These are phyloP conservation scores for Ochropleura plecta DNA, from an alignment of 2,888 invertebrate genomes.

Conservation along the genomic window DNA sequence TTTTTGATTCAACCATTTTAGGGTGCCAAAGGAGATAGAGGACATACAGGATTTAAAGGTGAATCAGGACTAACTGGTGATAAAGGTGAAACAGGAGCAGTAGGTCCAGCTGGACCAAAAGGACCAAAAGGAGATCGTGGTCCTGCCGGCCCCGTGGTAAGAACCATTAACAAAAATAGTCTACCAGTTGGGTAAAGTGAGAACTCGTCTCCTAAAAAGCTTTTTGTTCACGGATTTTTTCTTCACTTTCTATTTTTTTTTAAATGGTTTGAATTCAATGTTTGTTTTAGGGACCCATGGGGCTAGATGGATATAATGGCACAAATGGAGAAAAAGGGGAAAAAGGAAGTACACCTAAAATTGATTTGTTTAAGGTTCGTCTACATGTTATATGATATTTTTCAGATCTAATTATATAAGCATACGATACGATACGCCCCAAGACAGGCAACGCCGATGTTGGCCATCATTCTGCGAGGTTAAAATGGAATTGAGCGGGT, in stretches of 20 bases:
- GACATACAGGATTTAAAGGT: conserved; percentile 45
- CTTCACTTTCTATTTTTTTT: background rate
- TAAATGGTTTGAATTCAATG: background rate
- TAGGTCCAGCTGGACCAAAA: conserved; percentile 39
- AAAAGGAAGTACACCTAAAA: conserved; percentile 75
- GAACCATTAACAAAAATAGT: background rate
- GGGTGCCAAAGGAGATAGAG: conserved; percentile 70
- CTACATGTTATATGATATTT: background rate
- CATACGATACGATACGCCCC: too few relatives aligned
- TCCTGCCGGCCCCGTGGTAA: conserved; percentile 62
- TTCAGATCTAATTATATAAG: too few relatives aligned
- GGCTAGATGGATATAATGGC: conserved; percentile 70
- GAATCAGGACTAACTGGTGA: conserved; percentile 55
- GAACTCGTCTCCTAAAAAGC: background rate
- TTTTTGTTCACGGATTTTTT: background rate
- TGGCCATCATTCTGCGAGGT: too few relatives aligned
- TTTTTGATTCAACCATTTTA: conserved; percentile 27
- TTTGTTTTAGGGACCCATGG: conserved; percentile 64
- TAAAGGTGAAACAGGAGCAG: conserved; percentile 33
- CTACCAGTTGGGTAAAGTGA: background rate
- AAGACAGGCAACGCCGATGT: too few relatives aligned
- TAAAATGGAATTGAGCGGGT: too few relatives aligned
- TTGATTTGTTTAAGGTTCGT: conserved; percentile 75
- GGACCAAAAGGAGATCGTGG: conserved; percentile 69
- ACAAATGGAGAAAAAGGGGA: conserved; percentile 77